These are phyloP conservation scores for Oostethus manadensis DNA, from an alignment of 2,113 vertebrate species.

Conservation along the genomic window DNA sequence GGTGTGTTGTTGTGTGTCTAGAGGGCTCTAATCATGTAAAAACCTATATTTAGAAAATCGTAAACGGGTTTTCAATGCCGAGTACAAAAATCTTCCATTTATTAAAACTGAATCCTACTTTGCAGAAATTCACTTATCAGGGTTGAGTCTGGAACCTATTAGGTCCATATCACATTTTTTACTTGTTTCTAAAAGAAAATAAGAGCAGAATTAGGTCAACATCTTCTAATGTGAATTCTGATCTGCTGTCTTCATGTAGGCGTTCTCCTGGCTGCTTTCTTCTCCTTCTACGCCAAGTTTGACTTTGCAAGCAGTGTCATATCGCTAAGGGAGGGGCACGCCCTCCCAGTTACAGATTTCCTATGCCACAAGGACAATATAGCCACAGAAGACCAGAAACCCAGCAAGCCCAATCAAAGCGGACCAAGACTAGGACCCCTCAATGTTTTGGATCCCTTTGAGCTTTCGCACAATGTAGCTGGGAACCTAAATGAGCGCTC, in stretches of 20 bases:
- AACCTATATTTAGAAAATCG: too few relatives aligned
- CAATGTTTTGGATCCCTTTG: slow-evolving; percentile 88
- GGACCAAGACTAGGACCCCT: slow-evolving; percentile 73
- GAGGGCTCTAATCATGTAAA: too few relatives aligned
- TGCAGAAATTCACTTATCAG: too few relatives aligned
- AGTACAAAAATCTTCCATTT: too few relatives aligned
- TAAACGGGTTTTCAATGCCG: too few relatives aligned
- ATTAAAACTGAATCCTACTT: too few relatives aligned
- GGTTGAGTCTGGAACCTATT: too few relatives aligned
- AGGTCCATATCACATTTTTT: too few relatives aligned
- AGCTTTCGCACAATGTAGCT: slow-evolving; percentile 85
- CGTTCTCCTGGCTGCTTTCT: slow-evolving; percentile 81
- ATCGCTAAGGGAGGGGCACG: slow-evolving; percentile 73
- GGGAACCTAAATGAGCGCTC: slow-evolving; percentile 81
- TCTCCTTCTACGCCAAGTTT: slow-evolving; percentile 76
- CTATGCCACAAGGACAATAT: slow-evolving; percentile 28
- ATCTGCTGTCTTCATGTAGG: slow-evolving; percentile 54
- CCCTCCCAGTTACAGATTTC: slow-evolving; percentile 62
- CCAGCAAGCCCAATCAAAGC: slow-evolving; percentile 2
- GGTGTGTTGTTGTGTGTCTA: too few relatives aligned
- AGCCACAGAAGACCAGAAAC: slow-evolving; percentile 19
- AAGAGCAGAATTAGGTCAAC: too few relatives aligned
- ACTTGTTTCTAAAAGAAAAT: too few relatives aligned
- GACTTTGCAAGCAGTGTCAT: slow-evolving; percentile 76
- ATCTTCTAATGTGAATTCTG: background rate